A percentile compares a stretch with the other conserved stretches of the same genome.
Conservation (phyloP, 2,113 vertebrate species). For the Fregata magnificens region DNA sequence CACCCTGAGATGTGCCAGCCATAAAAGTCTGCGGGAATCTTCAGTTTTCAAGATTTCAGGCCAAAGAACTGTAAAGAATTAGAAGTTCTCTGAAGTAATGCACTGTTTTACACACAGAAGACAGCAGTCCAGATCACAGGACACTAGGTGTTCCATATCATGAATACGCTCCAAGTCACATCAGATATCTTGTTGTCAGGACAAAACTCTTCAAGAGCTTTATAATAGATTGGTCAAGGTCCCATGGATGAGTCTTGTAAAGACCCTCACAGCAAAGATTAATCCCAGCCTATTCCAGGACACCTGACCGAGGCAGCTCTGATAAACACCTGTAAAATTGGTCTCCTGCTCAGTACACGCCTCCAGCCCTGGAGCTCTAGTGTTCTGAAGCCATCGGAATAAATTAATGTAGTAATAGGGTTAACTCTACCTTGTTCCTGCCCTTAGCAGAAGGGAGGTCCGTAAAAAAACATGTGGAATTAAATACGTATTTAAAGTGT, state of each 20-base stretch:
- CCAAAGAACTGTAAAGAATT: not conserved
- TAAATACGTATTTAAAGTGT: not conserved
- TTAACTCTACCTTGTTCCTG: not conserved
- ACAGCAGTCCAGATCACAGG: not conserved
- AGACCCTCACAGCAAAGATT: not conserved
- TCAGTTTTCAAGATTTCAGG: not conserved
- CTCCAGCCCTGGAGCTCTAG: not conserved
- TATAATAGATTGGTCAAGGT: not conserved
- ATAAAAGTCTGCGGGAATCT: accelerated
- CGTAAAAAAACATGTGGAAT: accelerated
- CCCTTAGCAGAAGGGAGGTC: not conserved
- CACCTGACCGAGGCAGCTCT: not conserved
- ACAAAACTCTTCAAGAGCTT: not conserved
- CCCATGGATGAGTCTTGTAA: not conserved
- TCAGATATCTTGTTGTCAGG: not conserved
- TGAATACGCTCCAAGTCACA: not conserved
- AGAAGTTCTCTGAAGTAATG: not conserved
- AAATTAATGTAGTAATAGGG: not conserved
- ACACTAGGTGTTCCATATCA: accelerated
- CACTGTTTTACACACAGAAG: not conserved
- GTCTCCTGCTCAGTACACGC: not conserved
- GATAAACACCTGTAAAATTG: not conserved
- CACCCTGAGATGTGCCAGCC: not conserved
- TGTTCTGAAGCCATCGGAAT: not conserved
- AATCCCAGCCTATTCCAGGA: not conserved